Evolutionary conservation across 2,888 invertebrate species (phyloP), one percentile per base, ranked within the genome.

Genomic region (Caenorhabditis sulstoni): DNA sequence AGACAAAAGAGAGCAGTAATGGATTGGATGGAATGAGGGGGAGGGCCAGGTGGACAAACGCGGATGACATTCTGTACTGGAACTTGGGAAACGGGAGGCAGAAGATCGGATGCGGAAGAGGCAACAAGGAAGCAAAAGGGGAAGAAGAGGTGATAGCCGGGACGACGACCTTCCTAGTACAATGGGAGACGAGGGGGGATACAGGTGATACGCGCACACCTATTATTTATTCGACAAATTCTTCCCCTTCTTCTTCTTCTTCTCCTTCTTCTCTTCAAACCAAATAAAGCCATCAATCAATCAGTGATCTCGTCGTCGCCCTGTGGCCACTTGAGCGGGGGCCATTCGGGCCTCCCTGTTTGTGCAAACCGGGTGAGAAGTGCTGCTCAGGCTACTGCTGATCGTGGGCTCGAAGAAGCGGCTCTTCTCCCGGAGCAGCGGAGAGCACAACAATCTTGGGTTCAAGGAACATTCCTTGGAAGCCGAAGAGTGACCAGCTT

Each of bases 261-360:
- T n/a, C 47, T 16, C 9, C 12, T 18, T 18, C 50, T 62, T 39
- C 7, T 20, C 14, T 29, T 50, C 44, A 58, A 47, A 29, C 67
- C 67, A 61, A 70, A 59, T 47, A 59, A 61, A 71, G 62, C 20
- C 71, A 64, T 64, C 71, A 71, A 71, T 71, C 71, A 71, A 71
- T 71, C 71, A 64, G 62, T 64, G 64, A 71, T 71, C 29, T 29
- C 49, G 53, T 58, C 41, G 50, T 41, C 39, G 49, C 11, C 18
- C 11, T n/a, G n/a, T 9, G 41, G 45, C 49, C 64, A 71, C 71
- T 71, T 71, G 62, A 71, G 53, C n/a, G 52, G 8, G 45, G 52
- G 29, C 62, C 55, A 61, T 70, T 70, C 68, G 58, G 59, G 59
- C 53, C 64, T 55, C 58, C 59, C 53, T 71, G 62, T 64, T 71